phyloP scores from a whole-genome alignment of 1,140 invertebrate genomes.

The Temnothorax longispinosus region DNA sequence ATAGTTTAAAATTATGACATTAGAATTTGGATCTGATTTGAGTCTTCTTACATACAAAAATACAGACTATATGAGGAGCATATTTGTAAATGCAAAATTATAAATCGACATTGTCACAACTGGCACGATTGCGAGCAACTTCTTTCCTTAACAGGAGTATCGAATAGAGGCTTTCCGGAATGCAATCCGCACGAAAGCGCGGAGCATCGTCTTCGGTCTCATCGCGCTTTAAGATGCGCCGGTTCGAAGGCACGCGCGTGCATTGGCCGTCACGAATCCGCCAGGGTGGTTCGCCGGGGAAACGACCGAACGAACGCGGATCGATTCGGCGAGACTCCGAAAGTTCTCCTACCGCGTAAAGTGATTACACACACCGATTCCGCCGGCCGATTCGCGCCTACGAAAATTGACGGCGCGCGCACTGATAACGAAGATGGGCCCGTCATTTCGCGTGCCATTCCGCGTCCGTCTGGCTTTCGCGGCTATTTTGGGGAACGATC shows the following conservation, averaged over 20 bases:
- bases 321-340: constrained; percentile 84
- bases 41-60: background rate
- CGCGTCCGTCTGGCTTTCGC: constrained; percentile 56
- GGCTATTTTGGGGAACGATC: constrained; percentile 59
- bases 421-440: constrained; percentile 72
- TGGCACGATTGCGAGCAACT: background rate
- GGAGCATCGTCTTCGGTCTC: constrained; percentile 10
- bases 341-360: constrained; percentile 78
- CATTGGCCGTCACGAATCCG: constrained; percentile 53
- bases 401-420: constrained; percentile 73
- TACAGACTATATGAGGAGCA: too few species aligned
- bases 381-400: constrained; percentile 71
- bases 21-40: background rate
- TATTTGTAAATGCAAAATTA: background rate
- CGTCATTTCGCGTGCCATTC: constrained; percentile 72
- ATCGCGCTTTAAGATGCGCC: constrained; percentile 58
- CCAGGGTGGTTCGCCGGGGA: constrained; percentile 57
- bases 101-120: background rate
- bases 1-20: background rate
- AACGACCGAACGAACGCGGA: constrained; percentile 73
- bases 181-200: too few species aligned
- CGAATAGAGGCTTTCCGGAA: background rate
- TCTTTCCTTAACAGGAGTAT: background rate
- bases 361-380: constrained; percentile 75
- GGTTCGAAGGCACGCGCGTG: constrained; percentile 49